Evolutionary conservation across 2,797 vertebrate species (phyloP).

Genomic region (Lagocephalus sceleratus): DNA sequence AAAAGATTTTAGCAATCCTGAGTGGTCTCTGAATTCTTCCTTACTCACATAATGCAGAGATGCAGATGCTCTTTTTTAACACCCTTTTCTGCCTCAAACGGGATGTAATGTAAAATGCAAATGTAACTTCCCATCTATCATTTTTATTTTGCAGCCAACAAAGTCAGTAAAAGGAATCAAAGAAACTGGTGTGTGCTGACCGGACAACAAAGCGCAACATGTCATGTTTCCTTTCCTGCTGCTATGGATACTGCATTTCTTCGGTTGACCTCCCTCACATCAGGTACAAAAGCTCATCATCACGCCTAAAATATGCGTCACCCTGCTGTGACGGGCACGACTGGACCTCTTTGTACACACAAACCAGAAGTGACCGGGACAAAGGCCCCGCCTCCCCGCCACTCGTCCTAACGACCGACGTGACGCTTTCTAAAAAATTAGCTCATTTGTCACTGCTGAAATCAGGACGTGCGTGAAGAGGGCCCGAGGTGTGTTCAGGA

Average conservation of each 20-base stretch:
- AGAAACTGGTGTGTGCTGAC: too few relatives aligned
- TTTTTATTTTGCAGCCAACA: too few relatives aligned
- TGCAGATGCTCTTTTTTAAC: too few relatives aligned
- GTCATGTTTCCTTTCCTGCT: conserved; percentile 34
- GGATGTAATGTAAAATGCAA: too few relatives aligned
- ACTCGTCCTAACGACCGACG: conserved; percentile 37
- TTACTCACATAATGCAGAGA: too few relatives aligned
- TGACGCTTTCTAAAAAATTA: conserved; percentile 44
- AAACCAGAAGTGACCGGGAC: conserved; percentile 31
- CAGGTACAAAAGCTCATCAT: conserved; percentile 24
- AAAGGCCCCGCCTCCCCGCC: conserved; percentile 13
- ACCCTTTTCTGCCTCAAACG: too few relatives aligned
- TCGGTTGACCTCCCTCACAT: conserved; percentile 31
- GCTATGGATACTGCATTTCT: conserved; percentile 46
- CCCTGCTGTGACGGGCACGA: conserved; percentile 34
- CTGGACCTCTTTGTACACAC: conserved; percentile 25
- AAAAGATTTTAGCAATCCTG: too few relatives aligned
- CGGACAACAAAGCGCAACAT: neutral
- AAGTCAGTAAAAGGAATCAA: too few relatives aligned
- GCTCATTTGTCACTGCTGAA: conserved; percentile 50
- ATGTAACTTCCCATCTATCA: too few relatives aligned
- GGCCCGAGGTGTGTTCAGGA: conserved; percentile 42
- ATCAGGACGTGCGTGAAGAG: conserved; percentile 32
- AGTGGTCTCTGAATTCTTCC: too few relatives aligned
- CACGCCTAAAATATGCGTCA: conserved; percentile 31